Percentiles rank a stretch among this genome's conserved stretches.
phyloP scores from a whole-genome alignment of 2,113 vertebrate genomes.

The Etheostoma spectabile region DNA sequence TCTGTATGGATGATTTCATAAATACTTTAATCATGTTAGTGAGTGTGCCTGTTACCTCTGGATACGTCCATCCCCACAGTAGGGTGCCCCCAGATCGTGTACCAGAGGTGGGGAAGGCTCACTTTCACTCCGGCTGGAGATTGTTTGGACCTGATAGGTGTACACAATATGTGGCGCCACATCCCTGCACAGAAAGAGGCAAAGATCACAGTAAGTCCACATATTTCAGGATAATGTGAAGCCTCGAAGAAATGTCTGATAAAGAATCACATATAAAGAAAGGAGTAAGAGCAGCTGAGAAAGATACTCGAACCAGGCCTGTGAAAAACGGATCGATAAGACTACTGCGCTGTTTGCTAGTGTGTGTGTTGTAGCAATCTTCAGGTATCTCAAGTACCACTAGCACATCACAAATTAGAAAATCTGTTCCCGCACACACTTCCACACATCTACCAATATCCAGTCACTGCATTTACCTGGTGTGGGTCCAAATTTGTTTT shows the following conservation, averaged over 20 bases:
- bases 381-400: too few relatives aligned
- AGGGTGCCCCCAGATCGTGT: constrained; percentile 90
- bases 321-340: constrained; percentile 18
- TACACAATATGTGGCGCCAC: constrained; percentile 84
- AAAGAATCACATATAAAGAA: constrained; percentile 4
- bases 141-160: constrained; percentile 89
- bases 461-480: constrained; percentile 10
- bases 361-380: neutral
- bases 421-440: too few relatives aligned
- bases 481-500: constrained; percentile 35
- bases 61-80: constrained; percentile 95
- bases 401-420: too few relatives aligned
- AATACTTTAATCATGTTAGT: neutral
- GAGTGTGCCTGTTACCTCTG: constrained; percentile 85
- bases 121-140: constrained; percentile 88
- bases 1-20: neutral
- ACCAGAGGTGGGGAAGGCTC: constrained; percentile 89
- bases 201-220: neutral
- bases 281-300: neutral
- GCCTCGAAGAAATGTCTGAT: constrained; percentile 9
- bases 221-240: constrained; percentile 15
- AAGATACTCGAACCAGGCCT: constrained; percentile 1
- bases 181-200: constrained; percentile 81
- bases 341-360: constrained; percentile 20
- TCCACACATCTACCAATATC: constrained; percentile 22